phyloP scores from a whole-genome alignment of 92 coral and sea anemone genomes.

The Phenganax marumi region DNA sequence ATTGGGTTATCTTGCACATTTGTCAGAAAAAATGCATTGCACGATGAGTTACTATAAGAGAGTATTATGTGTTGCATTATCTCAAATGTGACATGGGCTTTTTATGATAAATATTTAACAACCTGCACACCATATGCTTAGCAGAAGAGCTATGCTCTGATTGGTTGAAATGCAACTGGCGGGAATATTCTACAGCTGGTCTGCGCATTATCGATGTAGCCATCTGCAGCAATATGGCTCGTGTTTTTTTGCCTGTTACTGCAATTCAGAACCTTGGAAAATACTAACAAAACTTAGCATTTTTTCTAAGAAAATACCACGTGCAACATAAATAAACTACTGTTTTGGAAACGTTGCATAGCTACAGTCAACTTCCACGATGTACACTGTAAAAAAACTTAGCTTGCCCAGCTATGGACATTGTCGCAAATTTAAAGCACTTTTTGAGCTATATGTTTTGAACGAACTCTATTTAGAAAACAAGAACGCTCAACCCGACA shows the following conservation, averaged over 20 bases:
- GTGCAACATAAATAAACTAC: neutral
- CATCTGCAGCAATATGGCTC: conserved; percentile 25
- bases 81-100: conserved; percentile 43
- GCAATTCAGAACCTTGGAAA: neutral
- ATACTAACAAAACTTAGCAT: neutral
- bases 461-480: no score
- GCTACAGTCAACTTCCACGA: no score
- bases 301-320: neutral
- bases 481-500: no score
- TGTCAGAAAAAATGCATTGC: conserved; percentile 1
- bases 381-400: no score
- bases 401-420: no score
- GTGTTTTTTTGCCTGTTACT: conserved; percentile 5
- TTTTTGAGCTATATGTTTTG: no score
- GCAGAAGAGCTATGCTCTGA: conserved; percentile 11
- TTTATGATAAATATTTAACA: conserved; percentile 47
- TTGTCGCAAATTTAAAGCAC: no score
- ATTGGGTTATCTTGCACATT: neutral
- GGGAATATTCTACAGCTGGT: conserved; percentile 40
- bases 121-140: conserved; percentile 45
- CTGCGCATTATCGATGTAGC: conserved; percentile 13
- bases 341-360: no score
- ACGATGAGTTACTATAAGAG: conserved; percentile 11
- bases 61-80: conserved; percentile 29
- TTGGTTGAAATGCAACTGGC: conserved; percentile 37